These are phyloP conservation scores for Eidolon helvum DNA, from an alignment of 2,113 vertebrate genomes.

Conservation along the genomic window DNA sequence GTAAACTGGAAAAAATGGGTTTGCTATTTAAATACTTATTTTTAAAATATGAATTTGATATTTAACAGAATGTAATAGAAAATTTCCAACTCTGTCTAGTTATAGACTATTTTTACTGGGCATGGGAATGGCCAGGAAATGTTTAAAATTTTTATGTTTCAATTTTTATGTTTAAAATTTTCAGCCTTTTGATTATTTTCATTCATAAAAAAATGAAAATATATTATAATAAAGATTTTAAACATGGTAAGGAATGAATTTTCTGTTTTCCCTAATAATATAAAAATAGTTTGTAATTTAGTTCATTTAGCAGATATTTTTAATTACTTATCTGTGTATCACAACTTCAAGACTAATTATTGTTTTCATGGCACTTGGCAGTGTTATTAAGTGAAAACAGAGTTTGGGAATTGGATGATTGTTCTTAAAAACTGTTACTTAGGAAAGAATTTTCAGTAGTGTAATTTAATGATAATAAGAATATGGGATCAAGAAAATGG, in stretches of 20 bases:
- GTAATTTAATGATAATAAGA: neutral
- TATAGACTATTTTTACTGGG: neutral
- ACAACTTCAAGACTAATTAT: neutral
- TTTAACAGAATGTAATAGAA: neutral
- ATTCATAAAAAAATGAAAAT: neutral
- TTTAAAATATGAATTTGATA: neutral
- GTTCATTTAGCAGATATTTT: neutral
- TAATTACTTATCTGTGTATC: neutral
- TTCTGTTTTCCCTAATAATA: neutral
- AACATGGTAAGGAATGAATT: neutral
- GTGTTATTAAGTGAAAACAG: neutral
- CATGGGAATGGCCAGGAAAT: neutral
- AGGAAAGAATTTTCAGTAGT: neutral
- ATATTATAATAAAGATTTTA: neutral
- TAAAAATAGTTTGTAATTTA: neutral
- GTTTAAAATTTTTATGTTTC: no score
- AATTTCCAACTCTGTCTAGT: neutral
- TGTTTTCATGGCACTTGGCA: neutral
- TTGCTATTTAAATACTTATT: neutral
- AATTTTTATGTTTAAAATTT: neutral
- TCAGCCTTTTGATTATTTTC: neutral
- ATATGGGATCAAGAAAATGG: neutral
- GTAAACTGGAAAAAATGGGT: neutral
- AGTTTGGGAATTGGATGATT: neutral
- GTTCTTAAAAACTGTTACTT: neutral